These are phyloP conservation scores for Cremastinae sp. DNA, from an alignment of 2,888 invertebrate genomes.

Conservation along the genomic window DNA sequence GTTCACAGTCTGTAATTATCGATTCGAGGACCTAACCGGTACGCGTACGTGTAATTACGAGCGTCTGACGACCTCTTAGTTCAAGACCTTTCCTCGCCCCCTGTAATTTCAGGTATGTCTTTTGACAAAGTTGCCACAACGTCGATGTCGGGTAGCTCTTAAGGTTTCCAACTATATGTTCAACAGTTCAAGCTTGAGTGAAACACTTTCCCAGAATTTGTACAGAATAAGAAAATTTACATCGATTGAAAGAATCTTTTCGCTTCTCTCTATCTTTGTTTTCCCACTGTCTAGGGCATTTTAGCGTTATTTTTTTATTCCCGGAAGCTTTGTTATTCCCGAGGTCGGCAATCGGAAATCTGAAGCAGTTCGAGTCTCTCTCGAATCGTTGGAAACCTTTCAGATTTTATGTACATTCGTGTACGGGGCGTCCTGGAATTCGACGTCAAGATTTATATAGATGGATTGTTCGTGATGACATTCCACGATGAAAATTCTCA, in stretches of 20 bases:
- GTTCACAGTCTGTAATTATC: slow-evolving; percentile 71
- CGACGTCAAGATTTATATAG: too few species aligned
- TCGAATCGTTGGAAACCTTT: slow-evolving; percentile 18
- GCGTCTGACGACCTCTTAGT: slow-evolving; percentile 25
- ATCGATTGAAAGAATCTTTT: too few species aligned
- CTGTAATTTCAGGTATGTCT: neutral
- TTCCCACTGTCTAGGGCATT: neutral
- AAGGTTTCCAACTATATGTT: too few species aligned
- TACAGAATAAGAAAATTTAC: too few species aligned
- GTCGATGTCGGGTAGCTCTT: too few species aligned
- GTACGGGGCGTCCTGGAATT: too few species aligned
- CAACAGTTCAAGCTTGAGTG: too few species aligned
- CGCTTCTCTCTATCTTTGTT: neutral
- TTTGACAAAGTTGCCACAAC: too few species aligned
- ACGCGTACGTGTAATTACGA: neutral
- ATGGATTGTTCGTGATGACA: too few species aligned
- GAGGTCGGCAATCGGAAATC: slow-evolving; percentile 44
- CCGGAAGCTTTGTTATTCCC: slow-evolving; percentile 43
- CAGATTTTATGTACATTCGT: slow-evolving; percentile 2
- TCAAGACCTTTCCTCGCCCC: neutral
- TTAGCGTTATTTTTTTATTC: slow-evolving; percentile 31
- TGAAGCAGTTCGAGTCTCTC: slow-evolving; percentile 53
- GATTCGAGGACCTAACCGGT: slow-evolving; percentile 63
- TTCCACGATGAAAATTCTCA: too few species aligned
- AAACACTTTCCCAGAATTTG: too few species aligned